Conservation (phyloP, 2,797 vertebrate genomes). For the Peromyscus attwateri region DNA sequence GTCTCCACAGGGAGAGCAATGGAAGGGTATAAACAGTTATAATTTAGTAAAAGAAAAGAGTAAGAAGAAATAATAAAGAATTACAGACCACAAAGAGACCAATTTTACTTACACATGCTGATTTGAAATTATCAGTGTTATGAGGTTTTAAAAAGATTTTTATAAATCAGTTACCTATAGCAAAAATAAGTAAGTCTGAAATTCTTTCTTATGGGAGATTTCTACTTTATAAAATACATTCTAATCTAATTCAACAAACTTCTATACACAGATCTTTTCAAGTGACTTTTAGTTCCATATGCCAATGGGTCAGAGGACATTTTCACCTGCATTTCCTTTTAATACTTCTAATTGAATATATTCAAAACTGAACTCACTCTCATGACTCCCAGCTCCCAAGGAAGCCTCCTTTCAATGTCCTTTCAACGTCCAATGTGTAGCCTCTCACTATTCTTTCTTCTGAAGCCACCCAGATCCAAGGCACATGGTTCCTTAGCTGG, state of each 20-base stretch:
- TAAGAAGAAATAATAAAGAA: neutral
- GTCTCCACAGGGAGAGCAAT: neutral
- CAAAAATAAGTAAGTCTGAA: neutral
- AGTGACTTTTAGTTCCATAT: neutral
- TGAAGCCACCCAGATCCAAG: neutral
- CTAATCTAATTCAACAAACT: neutral
- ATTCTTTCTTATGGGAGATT: neutral
- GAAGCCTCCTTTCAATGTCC: neutral
- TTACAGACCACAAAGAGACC: neutral
- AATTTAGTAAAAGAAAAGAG: slow-evolving; percentile 15
- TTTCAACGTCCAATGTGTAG: neutral
- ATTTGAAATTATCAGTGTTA: neutral
- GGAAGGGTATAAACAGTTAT: neutral
- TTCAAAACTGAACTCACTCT: neutral
- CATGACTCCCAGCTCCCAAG: neutral
- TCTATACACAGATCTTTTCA: neutral
- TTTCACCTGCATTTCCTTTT: neutral
- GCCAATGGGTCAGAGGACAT: neutral
- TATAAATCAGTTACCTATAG: neutral
- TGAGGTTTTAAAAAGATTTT: neutral
- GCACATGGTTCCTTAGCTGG: neutral
- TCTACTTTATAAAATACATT: neutral
- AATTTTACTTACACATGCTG: neutral
- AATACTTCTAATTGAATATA: neutral
- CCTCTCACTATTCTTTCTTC: neutral